These are phyloP conservation scores for Neoarius graeffei DNA, from an alignment of 2,113 vertebrate genomes.

Conservation along the genomic window DNA sequence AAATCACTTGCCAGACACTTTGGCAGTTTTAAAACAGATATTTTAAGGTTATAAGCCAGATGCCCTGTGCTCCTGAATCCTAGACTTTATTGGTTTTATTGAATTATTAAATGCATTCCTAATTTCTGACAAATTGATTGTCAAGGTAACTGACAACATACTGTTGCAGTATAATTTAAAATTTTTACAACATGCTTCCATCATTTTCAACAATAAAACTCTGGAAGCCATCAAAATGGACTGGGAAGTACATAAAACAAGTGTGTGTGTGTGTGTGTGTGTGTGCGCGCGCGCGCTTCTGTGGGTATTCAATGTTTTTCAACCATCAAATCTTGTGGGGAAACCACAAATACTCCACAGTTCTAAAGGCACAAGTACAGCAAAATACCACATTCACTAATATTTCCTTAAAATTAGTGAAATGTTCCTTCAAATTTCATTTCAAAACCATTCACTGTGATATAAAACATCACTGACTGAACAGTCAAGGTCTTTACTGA, in stretches of 20 bases:
- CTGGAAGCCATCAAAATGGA: neutral
- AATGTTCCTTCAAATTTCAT: neutral
- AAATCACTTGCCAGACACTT: conserved; percentile 48
- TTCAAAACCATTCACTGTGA: neutral
- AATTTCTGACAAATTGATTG: neutral
- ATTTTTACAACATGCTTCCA: neutral
- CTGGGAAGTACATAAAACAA: neutral
- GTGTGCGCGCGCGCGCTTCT: neutral
- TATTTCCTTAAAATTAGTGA: neutral
- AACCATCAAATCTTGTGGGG: conserved; percentile 5
- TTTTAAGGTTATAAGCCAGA: neutral
- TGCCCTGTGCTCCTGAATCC: neutral
- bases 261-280: conserved; percentile 4
- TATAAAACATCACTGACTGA: conserved; percentile 18
- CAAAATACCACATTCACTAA: conserved; percentile 14
- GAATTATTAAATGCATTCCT: neutral
- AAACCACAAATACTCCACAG: conserved; percentile 13
- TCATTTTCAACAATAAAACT: neutral
- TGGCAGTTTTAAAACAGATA: conserved; percentile 33
- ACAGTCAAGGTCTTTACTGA: neutral
- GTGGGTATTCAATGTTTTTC: conserved; percentile 4
- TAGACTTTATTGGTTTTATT: neutral
- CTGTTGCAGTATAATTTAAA: neutral
- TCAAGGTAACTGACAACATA: neutral
- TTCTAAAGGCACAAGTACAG: conserved; percentile 20